phyloP scores from a whole-genome alignment of 2,888 invertebrate species.

The Pemphredon lugubris region DNA sequence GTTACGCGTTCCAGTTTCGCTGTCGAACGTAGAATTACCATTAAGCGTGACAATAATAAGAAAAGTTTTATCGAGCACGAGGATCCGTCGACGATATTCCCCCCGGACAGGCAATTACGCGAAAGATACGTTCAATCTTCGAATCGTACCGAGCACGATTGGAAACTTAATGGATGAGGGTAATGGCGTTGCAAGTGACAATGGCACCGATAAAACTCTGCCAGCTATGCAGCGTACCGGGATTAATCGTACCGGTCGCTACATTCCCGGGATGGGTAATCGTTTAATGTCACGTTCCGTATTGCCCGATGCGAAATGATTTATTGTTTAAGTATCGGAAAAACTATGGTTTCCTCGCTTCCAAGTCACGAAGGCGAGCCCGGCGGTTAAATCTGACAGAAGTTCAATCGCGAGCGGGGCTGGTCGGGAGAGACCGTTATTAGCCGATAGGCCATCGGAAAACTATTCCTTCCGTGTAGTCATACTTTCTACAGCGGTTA shows the following conservation, averaged over 20 bases:
- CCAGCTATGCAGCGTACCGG: slow-evolving; percentile 34
- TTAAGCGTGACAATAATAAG: neutral
- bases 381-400: slow-evolving; percentile 17
- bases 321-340: slow-evolving; percentile 56
- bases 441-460: slow-evolving; percentile 24
- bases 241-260: slow-evolving; percentile 33
- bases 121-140: neutral
- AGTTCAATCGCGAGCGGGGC: slow-evolving; percentile 15
- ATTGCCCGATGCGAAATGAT: slow-evolving; percentile 57
- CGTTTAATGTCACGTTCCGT: slow-evolving; percentile 58
- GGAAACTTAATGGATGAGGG: neutral
- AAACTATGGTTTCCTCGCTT: slow-evolving; percentile 29
- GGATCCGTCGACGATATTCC: neutral
- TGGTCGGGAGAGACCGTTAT: slow-evolving; percentile 23
- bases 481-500: slow-evolving; percentile 12
- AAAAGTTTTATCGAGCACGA: neutral
- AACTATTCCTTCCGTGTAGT: slow-evolving; percentile 3
- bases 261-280: slow-evolving; percentile 30
- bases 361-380: neutral
- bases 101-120: neutral
- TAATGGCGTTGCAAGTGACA: slow-evolving; percentile 18
- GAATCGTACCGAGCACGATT: neutral
- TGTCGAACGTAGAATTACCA: neutral
- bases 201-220: slow-evolving; percentile 5
- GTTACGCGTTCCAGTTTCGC: too few species aligned